phyloP scores from a whole-genome alignment of 2,797 vertebrate species.

The Hylomyscus alleni region DNA sequence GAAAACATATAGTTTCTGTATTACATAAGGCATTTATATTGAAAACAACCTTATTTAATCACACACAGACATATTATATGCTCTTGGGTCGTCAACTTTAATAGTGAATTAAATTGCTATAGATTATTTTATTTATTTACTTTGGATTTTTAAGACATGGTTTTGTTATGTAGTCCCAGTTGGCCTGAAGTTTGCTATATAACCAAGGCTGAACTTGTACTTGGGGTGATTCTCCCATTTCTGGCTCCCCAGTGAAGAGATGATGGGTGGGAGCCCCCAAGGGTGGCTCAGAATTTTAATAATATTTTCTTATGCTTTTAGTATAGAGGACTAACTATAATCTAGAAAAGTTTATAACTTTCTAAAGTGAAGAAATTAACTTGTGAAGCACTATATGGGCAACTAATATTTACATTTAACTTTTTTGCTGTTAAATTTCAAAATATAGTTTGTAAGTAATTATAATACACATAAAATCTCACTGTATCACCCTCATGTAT shows the following conservation, averaged over 20 bases:
- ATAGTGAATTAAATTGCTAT: constrained; percentile 62
- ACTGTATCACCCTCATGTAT: neutral
- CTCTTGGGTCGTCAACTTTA: constrained; percentile 66
- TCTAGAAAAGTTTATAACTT: constrained; percentile 46
- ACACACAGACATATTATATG: constrained; percentile 57
- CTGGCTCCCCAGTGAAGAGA: neutral
- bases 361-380: constrained; percentile 67
- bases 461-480: neutral
- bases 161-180: neutral
- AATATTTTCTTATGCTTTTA: constrained; percentile 24
- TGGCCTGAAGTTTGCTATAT: neutral
- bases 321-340: constrained; percentile 64
- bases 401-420: constrained; percentile 17
- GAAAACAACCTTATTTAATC: constrained; percentile 62
- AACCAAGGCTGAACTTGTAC: neutral
- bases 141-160: neutral
- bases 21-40: constrained; percentile 73
- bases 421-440: constrained; percentile 53
- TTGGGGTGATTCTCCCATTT: neutral
- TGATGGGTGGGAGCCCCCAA: neutral
- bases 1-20: constrained; percentile 55
- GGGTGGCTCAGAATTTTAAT: neutral
- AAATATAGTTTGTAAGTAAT: constrained; percentile 57
- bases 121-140: constrained; percentile 22
- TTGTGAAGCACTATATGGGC: neutral